Evolutionary conservation across 2,888 invertebrate species (phyloP).

Genomic region (Morpho deidamia): DNA sequence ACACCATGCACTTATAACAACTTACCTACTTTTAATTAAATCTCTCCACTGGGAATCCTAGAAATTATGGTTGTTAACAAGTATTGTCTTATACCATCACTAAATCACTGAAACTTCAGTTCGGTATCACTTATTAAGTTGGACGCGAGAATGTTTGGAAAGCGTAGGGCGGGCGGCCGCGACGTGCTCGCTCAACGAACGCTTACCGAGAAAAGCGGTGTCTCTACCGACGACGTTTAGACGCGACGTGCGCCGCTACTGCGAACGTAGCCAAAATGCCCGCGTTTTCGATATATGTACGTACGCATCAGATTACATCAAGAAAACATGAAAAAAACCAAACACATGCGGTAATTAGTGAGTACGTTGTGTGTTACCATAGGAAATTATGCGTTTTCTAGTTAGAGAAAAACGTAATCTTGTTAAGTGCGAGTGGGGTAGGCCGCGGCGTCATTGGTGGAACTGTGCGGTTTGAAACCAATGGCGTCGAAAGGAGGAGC

Average conservation of each 20-base stretch:
- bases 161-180: neutral
- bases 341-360: slow-evolving; percentile 30
- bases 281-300: neutral
- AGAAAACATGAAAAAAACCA: neutral
- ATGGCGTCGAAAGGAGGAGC: slow-evolving; percentile 68
- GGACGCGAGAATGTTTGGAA: neutral
- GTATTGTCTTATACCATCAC: too few relatives aligned
- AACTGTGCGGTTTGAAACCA: slow-evolving; percentile 54
- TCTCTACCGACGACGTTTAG: neutral
- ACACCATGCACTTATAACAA: slow-evolving; percentile 30
- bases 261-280: neutral
- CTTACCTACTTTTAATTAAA: slow-evolving; percentile 62
- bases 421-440: slow-evolving; percentile 57
- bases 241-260: neutral
- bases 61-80: neutral
- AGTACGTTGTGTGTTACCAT: slow-evolving; percentile 35
- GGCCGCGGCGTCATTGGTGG: slow-evolving; percentile 62
- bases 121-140: too few relatives aligned
- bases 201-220: neutral
- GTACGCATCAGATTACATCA: neutral
- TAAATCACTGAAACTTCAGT: too few relatives aligned
- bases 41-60: slow-evolving; percentile 1
- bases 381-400: slow-evolving; percentile 33
- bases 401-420: slow-evolving; percentile 54
- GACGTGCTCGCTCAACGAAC: neutral